Evolutionary conservation across 2,113 vertebrate genomes (phyloP).

Genomic region (Anolis carolinensis): DNA sequence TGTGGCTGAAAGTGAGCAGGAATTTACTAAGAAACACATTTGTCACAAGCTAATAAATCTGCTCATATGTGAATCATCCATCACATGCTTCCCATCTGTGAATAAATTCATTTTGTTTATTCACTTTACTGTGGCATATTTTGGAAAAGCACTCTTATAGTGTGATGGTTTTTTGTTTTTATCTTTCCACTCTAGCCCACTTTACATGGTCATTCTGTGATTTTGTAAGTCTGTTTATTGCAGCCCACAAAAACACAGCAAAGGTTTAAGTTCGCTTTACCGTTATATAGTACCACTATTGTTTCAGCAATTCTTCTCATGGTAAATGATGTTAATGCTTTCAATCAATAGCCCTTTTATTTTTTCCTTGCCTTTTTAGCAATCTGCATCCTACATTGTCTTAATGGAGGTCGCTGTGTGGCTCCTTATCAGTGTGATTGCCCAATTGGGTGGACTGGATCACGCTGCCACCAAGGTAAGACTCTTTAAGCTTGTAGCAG

Average conservation of each 20-base stretch:
- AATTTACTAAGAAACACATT: neutral
- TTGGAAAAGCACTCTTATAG: neutral
- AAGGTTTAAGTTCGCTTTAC: neutral
- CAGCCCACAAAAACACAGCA: neutral
- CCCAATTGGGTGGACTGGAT: conserved; percentile 89
- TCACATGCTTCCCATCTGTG: neutral
- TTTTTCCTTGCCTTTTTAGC: conserved; percentile 72
- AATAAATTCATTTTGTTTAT: neutral
- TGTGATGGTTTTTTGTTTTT: neutral
- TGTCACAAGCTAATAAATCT: neutral
- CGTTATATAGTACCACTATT: neutral
- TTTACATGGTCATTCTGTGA: neutral
- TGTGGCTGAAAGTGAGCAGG: neutral
- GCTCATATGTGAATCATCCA: neutral
- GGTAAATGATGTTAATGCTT: neutral
- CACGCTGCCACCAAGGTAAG: conserved; percentile 92
- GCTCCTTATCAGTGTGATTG: conserved; percentile 94
- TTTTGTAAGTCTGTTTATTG: neutral
- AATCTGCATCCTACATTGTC: conserved; percentile 95
- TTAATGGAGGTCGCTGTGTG: conserved; percentile 92
- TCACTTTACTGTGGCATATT: neutral
- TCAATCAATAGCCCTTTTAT: neutral
- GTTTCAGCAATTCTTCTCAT: neutral
- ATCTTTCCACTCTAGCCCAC: neutral
- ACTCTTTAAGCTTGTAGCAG: neutral